Conservation (phyloP, 2,888 invertebrate species). For the Elegia similella region DNA sequence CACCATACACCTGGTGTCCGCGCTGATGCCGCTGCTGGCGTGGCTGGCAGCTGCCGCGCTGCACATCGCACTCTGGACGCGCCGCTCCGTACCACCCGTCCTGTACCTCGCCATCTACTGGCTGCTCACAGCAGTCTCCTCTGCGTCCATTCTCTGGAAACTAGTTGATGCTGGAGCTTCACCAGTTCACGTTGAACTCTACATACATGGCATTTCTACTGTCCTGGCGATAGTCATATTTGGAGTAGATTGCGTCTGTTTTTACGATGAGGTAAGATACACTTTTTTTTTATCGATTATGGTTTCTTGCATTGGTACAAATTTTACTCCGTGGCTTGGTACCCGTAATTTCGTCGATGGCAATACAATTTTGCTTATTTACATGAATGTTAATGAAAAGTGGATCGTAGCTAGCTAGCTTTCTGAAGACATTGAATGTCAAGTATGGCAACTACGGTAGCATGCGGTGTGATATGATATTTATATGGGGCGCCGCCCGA, state of each 20-base stretch:
- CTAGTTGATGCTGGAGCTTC: conserved; percentile 38
- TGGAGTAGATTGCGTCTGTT: conserved; percentile 63
- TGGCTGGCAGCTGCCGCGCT: conserved; percentile 69
- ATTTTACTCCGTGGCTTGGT: too few species aligned
- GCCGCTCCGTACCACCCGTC: conserved; percentile 62
- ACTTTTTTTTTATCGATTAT: too few species aligned
- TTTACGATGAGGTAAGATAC: conserved; percentile 69
- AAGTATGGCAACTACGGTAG: conserved; percentile 5
- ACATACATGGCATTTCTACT: conserved; percentile 52
- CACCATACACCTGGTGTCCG: conserved; percentile 53
- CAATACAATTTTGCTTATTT: neutral
- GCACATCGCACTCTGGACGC: conserved; percentile 63
- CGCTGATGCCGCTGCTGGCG: conserved; percentile 58
- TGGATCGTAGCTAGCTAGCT: neutral
- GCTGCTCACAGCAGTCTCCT: conserved; percentile 56
- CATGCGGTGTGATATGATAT: conserved; percentile 18
- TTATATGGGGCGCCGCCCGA: conserved; percentile 18
- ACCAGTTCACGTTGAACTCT: conserved; percentile 48
- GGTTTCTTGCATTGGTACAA: too few species aligned
- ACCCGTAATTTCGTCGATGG: neutral
- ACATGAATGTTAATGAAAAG: neutral
- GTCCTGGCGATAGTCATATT: conserved; percentile 53
- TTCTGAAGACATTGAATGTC: conserved; percentile 1
- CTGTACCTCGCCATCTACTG: conserved; percentile 74
- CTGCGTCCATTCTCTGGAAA: conserved; percentile 54